Base-by-base conservation (phyloP, 2,797 vertebrate genomes). In the Etheostoma nigrum region DNA sequence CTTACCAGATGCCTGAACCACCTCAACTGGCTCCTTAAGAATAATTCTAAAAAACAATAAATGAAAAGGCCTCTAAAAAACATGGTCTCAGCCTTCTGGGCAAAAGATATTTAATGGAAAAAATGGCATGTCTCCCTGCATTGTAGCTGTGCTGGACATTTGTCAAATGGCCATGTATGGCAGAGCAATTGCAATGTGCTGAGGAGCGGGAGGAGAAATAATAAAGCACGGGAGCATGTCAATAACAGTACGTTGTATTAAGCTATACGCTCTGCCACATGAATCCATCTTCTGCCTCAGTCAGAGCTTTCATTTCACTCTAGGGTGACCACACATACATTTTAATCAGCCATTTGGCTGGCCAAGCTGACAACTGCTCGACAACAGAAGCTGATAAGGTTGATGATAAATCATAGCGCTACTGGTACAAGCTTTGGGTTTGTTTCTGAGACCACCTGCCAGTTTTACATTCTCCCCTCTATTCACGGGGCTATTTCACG, bases 321-420 rank as follows among this genome's bases (percentile, higher is more conserved):
- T 78, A 88, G 87, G 84, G 90, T 89, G 90, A 87, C 85, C 92
- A 86, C 88, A 89, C 92, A 91, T 90, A 92, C 88, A 93, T 93
- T 94, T 91, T 93, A 93, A 93, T 93, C 92, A 93, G 89, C 83
- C 88, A 85, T 92, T 91, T 91, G 91, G 89, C 91, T 19, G 76
- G 86, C 88, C 88, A 81, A 86, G 88, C 89, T 89, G 92, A 92
- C 90, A 91, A 92, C 84, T 67, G 82, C 85, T 90, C 82, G 54
- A 87, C 90, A 92, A 88, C 90, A 85, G 83, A 68, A 65, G 83
- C 88, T 74, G 90, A 91, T 92, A 89, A 91, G 85, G 86, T 63
- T 70, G 86, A 89, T 89, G 87, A 92, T 92, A 91, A 93, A 93
- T 92, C 90, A 88, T 82, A 70, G 70, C 72, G 18, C 54, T 47